Evolutionary conservation across 2,888 invertebrate genomes (phyloP).

Genomic region (Bhutanitis thaidina): DNA sequence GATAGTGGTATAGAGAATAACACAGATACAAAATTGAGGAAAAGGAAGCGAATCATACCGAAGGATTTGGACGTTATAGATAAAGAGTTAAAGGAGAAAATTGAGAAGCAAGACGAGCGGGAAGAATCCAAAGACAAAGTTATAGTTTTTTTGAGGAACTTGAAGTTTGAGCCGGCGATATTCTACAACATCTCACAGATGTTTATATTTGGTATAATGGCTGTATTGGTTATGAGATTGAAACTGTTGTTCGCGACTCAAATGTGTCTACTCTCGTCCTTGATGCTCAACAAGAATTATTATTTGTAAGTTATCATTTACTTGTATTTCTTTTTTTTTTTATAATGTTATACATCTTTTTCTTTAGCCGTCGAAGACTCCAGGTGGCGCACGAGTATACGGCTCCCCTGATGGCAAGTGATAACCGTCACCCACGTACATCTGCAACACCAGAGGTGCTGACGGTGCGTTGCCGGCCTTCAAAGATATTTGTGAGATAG

Average conservation of each 20-base stretch:
- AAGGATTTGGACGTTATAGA: constrained; percentile 41
- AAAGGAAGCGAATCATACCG: constrained; percentile 18
- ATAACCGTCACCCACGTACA: too few relatives aligned
- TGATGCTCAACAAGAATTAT: constrained; percentile 82
- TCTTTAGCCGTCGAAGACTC: too few relatives aligned
- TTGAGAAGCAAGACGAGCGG: constrained; percentile 27
- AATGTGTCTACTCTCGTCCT: constrained; percentile 85
- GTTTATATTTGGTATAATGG: constrained; percentile 85
- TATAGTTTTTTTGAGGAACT: constrained; percentile 46
- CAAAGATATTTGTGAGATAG: too few relatives aligned
- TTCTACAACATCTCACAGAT: constrained; percentile 87
- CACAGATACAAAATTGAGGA: constrained; percentile 56
- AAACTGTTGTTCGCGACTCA: constrained; percentile 90
- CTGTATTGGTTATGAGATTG: constrained; percentile 87
- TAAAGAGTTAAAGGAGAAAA: constrained; percentile 32
- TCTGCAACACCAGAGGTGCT: too few relatives aligned
- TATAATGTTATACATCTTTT: too few relatives aligned
- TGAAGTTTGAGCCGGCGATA: constrained; percentile 74
- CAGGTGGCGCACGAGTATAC: too few relatives aligned
- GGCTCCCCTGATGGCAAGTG: too few relatives aligned
- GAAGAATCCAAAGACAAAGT: constrained; percentile 25
- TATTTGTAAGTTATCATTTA: constrained; percentile 53
- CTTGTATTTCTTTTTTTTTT: too few relatives aligned
- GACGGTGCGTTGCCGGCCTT: too few relatives aligned
- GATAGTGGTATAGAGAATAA: constrained; percentile 79